Base-by-base conservation (phyloP, 2,797 vertebrate species). In the Ataeniobius toweri region DNA sequence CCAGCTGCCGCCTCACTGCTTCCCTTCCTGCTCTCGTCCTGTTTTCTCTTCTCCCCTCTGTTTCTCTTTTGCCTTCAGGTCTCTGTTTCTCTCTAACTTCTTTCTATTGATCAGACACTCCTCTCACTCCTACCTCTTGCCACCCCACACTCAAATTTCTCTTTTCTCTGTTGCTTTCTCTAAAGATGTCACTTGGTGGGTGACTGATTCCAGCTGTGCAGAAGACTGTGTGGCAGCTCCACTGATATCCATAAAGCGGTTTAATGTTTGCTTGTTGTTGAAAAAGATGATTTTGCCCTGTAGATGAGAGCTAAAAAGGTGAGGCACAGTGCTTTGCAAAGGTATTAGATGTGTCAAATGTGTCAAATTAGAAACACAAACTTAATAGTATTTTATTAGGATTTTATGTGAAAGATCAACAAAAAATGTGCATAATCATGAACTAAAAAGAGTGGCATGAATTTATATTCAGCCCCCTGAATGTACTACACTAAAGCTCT, bases 1-100 rank as follows among this genome's bases (percentile, higher is more conserved):
- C 89, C 87, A 86, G 84, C 89, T 90, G 87, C 77, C 56, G 68
- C 78, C 73, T 86, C 85, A 76, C 79, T 86, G 80, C 80, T 85
- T 86, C 83, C 88, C 76, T 79, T 84, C 74, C 16, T 36, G 73
- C 79, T 82, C 69, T 82, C 39, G 71, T 81, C 80, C 75, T 74
- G 41, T 72, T 86, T 74, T 79, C 70, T 79, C 75, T 56, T 75
- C 82, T 53, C 6, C 51, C 70, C 39, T 75, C 74, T 61, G 16
- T 70, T 71, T 77, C 56, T 75, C 31, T 73, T 77, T 84, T 76
- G 65, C 76, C 67, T 84, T 22, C 3, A 55, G 26, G 26, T 83
- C 72, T 81, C 67, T 71, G 13, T 65, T 50, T 74, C 71, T 81
- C 63, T 84, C 46, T 67, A 50, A 77, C 48, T 75, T 78, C 61